phyloP scores from a whole-genome alignment of 2,797 vertebrate species.

The Lophius americanus region DNA sequence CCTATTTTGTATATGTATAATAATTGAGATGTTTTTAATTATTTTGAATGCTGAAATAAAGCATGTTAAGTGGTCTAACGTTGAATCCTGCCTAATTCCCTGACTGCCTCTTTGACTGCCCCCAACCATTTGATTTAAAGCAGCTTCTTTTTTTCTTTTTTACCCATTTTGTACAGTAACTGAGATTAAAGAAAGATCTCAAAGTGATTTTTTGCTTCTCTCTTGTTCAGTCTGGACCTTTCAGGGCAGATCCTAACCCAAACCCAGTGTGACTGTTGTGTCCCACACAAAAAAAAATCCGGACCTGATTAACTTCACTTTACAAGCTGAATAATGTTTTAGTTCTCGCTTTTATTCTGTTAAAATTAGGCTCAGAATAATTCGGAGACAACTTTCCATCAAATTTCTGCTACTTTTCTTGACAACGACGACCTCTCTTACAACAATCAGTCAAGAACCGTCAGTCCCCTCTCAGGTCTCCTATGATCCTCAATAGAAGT shows the following conservation, averaged over 20 bases:
- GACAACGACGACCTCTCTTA: background rate
- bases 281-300: conserved; percentile 2
- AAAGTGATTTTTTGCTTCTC: conserved; percentile 2
- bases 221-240: conserved; percentile 1
- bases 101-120: conserved; percentile 59
- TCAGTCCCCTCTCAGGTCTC: background rate
- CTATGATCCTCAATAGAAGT: background rate
- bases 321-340: no score
- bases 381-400: background rate
- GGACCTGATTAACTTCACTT: no score
- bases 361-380: background rate
- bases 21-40: conserved; percentile 99
- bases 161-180: conserved; percentile 17
- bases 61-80: conserved; percentile 97
- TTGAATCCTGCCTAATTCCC: conserved; percentile 74
- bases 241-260: background rate
- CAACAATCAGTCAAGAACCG: background rate
- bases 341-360: background rate
- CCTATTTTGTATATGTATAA: conserved; percentile 98
- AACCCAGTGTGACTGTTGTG: conserved; percentile 4
- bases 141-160: background rate
- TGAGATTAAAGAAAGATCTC: conserved; percentile 13
- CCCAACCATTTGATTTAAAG: conserved; percentile 18
- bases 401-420: no score
- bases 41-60: conserved; percentile 99